Percentiles rank a stretch among this genome's conserved stretches.
Evolutionary conservation across 2,888 invertebrate genomes (phyloP).

Genomic region (Stenichneumon culpator): DNA sequence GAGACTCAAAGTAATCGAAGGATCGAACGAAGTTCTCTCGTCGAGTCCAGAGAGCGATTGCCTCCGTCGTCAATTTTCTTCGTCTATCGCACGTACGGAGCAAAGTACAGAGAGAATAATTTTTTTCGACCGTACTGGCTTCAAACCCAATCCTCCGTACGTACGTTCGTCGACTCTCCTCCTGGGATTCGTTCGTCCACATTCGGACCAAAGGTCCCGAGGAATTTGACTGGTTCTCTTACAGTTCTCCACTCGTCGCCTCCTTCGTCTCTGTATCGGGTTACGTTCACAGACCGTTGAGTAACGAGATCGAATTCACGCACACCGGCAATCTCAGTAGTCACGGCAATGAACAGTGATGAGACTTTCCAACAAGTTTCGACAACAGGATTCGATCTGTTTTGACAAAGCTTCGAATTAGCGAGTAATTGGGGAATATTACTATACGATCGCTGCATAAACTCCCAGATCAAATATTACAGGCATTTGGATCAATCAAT

Average conservation of each 20-base stretch:
- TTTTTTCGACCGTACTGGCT: conserved; percentile 7
- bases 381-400: background rate
- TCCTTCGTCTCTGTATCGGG: conserved; percentile 46
- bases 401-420: background rate
- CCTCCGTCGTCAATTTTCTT: conserved; percentile 20
- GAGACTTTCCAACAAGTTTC: background rate
- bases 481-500: background rate
- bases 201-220: conserved; percentile 26
- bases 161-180: conserved; percentile 44
- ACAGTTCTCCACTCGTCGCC: conserved; percentile 21
- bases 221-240: conserved; percentile 34
- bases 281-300: conserved; percentile 59
- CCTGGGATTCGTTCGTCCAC: conserved; percentile 43
- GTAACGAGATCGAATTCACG: conserved; percentile 50
- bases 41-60: background rate
- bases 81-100: conserved; percentile 19
- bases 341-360: background rate
- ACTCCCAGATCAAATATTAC: background rate
- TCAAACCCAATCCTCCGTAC: conserved; percentile 7
- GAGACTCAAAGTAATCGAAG: conserved; percentile 22
- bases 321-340: background rate
- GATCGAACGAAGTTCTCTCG: conserved; percentile 16
- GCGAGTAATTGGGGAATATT: background rate
- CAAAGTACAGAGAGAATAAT: conserved; percentile 19
- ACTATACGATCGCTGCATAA: background rate